Conservation (phyloP, 2,888 invertebrate genomes). For the Hipparchia semele region DNA sequence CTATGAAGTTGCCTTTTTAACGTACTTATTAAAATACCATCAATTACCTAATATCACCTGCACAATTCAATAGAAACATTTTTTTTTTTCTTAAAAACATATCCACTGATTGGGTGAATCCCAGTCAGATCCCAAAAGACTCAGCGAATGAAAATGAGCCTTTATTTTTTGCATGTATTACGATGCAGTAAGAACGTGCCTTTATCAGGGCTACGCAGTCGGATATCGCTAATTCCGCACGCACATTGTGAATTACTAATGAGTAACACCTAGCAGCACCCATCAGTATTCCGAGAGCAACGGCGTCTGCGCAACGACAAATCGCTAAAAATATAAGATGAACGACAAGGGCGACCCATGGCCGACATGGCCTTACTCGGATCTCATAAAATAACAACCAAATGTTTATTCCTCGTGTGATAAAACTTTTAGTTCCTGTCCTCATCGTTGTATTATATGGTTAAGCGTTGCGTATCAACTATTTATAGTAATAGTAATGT, state of each 20-base stretch:
- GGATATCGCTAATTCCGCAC: conserved; percentile 78
- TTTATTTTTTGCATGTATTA: conserved; percentile 17
- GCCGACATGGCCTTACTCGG: conserved; percentile 68
- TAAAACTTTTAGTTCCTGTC: conserved; percentile 35
- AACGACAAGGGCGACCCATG: conserved; percentile 71
- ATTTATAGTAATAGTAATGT: too few species aligned
- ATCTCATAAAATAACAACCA: conserved; percentile 65
- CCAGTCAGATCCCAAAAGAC: too few species aligned
- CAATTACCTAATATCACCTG: too few species aligned
- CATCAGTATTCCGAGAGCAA: conserved; percentile 73
- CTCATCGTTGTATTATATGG: neutral
- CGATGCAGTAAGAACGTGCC: conserved; percentile 23
- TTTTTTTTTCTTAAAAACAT: too few species aligned
- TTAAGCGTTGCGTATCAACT: too few species aligned
- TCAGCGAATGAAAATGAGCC: neutral
- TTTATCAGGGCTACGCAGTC: conserved; percentile 54
- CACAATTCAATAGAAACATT: too few species aligned
- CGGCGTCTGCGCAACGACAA: conserved; percentile 58
- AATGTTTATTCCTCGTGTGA: conserved; percentile 58
- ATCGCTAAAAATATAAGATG: conserved; percentile 77
- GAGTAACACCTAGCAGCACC: conserved; percentile 47
- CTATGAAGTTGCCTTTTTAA: too few species aligned
- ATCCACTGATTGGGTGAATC: too few species aligned
- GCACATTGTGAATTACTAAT: conserved; percentile 73
- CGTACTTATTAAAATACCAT: too few species aligned